Percentiles rank a stretch among this genome's conserved stretches.
These are phyloP conservation scores for Hoplostethus mediterraneus DNA, from an alignment of 2,797 vertebrate genomes.

Conservation along the genomic window DNA sequence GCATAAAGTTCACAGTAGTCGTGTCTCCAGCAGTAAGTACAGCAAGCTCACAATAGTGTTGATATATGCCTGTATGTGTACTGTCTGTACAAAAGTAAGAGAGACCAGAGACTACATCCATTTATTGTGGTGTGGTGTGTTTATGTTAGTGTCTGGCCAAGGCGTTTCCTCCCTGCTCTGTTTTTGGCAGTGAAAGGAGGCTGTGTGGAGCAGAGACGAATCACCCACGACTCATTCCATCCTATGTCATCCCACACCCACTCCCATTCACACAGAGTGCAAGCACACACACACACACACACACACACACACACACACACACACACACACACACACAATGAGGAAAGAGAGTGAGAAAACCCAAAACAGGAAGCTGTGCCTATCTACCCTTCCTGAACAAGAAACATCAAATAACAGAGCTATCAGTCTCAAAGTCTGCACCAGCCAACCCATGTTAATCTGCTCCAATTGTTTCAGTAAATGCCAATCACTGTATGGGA, in stretches of 20 bases:
- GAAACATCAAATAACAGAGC: conserved; percentile 29
- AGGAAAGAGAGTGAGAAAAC: conserved; percentile 25
- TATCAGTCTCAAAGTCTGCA: conserved; percentile 3
- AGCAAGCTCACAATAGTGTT: conserved; percentile 8
- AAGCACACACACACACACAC: conserved; percentile 1
- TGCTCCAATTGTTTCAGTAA: conserved; percentile 22
- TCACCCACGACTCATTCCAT: conserved; percentile 41
- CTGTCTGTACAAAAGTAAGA: conserved; percentile 3
- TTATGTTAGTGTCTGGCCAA: conserved; percentile 29
- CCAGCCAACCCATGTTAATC: conserved; percentile 12
- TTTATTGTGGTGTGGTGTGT: conserved; percentile 22
- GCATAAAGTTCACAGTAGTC: neutral
- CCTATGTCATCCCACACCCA: conserved; percentile 32
- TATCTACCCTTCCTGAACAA: conserved; percentile 37
- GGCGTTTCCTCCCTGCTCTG: conserved; percentile 45
- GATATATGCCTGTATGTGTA: conserved; percentile 8
- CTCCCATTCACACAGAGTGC: conserved; percentile 15
- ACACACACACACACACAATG: neutral
- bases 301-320: conserved; percentile 12
- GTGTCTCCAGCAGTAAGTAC: neutral
- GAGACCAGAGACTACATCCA: conserved; percentile 8
- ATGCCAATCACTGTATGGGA: conserved; percentile 5
- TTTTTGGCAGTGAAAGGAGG: conserved; percentile 37
- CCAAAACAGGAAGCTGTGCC: conserved; percentile 42
- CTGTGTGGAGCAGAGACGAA: neutral